Percentiles rank a stretch among this genome's conserved stretches.
Conservation (phyloP, 2,888 invertebrate genomes). For the Microplitis deprimator region DNA sequence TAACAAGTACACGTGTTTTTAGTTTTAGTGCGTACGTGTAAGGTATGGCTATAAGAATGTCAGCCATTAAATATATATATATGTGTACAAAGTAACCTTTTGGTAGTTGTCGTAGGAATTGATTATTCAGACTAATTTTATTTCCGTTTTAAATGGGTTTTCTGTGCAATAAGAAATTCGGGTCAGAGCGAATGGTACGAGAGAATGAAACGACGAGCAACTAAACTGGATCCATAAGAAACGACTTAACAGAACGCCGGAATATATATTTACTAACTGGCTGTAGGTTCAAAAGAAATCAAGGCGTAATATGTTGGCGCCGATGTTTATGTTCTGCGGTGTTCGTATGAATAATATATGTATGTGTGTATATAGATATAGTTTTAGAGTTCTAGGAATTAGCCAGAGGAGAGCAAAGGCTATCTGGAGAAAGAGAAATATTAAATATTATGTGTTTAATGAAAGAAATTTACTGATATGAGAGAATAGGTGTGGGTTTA, state of each 20-base stretch:
- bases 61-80: neutral
- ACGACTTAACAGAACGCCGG: neutral
- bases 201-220: neutral
- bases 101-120: neutral
- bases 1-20: constrained; percentile 1
- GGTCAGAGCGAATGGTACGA: neutral
- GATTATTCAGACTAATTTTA: neutral
- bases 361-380: neutral
- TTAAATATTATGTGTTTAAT: neutral
- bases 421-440: neutral
- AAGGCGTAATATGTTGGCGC: constrained; percentile 1
- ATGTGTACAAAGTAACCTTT: neutral
- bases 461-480: neutral
- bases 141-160: neutral
- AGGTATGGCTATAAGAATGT: neutral
- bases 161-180: neutral
- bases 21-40: constrained; percentile 1
- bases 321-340: neutral
- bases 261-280: neutral
- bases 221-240: neutral
- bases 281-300: neutral
- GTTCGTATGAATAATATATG: neutral
- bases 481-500: neutral
- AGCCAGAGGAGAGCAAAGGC: neutral
- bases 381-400: neutral